Base-by-base conservation (phyloP, 2,888 invertebrate genomes). In the Drosophila kokeensis region DNA sequence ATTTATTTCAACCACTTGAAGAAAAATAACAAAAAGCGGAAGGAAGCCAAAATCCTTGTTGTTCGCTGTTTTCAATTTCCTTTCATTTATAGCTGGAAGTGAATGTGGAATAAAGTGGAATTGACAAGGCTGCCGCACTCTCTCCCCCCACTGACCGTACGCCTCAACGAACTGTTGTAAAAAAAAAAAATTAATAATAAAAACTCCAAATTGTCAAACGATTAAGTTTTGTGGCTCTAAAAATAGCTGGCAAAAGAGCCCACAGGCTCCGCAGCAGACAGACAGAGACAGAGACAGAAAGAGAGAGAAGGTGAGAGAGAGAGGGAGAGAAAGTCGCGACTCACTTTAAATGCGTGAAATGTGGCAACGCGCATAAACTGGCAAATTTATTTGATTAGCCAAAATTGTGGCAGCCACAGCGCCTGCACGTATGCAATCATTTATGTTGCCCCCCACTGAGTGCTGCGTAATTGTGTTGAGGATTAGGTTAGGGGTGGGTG, bases 361-460 rank as follows among this genome's bases (percentile, higher is more conserved):
- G 83, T 32, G 76, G 61, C 77, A 70, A 70, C 55, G 64, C 72
- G 55, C 86, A 83, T 85, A 75, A 86, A 77, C 68, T 79, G 83
- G 71, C 77, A 77, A 81, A 79, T 85, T 82, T 85, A 85, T 82
- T 71, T 85, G 80, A 73, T 79, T 82, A 80, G 68, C 68, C 40
- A 15, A 61, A 69, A 68, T 75, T 53, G 4, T 55, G 60, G 24
- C 55, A 65, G 65, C 8, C 61, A 21, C 69, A 49, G 49, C 62
- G 69, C 71, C 71, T 50, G 65, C 82, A 81, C 81, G 81, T 84
- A 81, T 78, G 79, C 79, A 72, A 81, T 81, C 65, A 79, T 73
- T 82, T 79, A 65, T 52, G 57, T 49, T 59, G 57, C 49, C 57
- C 30, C 32, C 27, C 13, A n/a, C 54, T 45, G 21, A 34, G 65